Percentiles rank a stretch among this genome's conserved stretches.
Evolutionary conservation across 2,113 vertebrate species (phyloP).

Genomic region (Catagonus wagneri): DNA sequence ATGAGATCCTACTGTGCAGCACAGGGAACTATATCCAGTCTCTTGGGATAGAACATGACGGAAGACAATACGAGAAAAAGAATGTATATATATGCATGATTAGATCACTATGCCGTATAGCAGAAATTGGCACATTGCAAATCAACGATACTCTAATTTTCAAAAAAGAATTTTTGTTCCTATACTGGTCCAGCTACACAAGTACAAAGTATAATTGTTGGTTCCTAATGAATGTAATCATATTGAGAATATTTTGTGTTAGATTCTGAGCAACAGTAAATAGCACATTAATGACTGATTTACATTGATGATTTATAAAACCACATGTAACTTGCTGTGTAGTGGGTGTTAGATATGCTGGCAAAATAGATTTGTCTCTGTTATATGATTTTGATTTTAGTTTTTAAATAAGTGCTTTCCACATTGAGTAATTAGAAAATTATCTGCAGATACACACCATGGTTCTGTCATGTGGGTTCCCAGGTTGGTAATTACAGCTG

Average conservation of each 20-base stretch:
- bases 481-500: constrained; percentile 10
- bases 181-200: neutral
- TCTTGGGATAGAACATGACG: too few species aligned
- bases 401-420: constrained; percentile 52
- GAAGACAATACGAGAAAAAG: too few species aligned
- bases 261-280: neutral
- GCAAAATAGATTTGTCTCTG: constrained; percentile 52
- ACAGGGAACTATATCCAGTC: too few species aligned
- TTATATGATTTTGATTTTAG: constrained; percentile 43
- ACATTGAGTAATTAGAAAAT: constrained; percentile 34
- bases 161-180: neutral
- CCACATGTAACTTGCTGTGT: constrained; percentile 19
- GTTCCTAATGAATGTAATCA: neutral
- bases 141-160: too few species aligned
- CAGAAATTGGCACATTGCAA: too few species aligned
- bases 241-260: neutral
- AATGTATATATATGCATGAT: too few species aligned
- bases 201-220: neutral
- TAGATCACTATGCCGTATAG: too few species aligned
- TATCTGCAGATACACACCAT: neutral
- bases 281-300: constrained; percentile 49
- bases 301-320: constrained; percentile 34
- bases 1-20: too few species aligned
- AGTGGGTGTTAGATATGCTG: neutral
- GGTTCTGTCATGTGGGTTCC: neutral